Evolutionary conservation across 2,888 invertebrate species (phyloP).

Genomic region (Crioceris asparagi): DNA sequence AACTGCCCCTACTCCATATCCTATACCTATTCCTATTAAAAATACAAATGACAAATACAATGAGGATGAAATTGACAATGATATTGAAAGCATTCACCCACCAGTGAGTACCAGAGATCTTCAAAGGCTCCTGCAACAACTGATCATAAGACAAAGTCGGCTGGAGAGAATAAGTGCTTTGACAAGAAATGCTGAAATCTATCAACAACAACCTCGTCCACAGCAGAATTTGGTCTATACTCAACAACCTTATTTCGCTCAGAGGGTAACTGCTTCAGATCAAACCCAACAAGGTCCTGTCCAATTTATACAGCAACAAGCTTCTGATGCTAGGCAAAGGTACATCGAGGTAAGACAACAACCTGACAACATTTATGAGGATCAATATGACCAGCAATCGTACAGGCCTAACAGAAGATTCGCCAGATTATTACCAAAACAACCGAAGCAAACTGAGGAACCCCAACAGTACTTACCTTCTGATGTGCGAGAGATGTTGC

Average conservation of each 20-base stretch:
- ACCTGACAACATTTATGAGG: constrained; percentile 14
- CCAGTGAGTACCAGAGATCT: constrained; percentile 63
- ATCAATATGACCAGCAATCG: constrained; percentile 23
- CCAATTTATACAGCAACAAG: constrained; percentile 11
- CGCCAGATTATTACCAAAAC: constrained; percentile 25
- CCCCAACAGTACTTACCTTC: constrained; percentile 47
- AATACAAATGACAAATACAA: background rate
- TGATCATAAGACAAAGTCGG: constrained; percentile 52
- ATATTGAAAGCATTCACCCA: constrained; percentile 50
- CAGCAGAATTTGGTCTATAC: no score
- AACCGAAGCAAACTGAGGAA: constrained; percentile 21
- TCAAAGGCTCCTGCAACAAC: constrained; percentile 53
- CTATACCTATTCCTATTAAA: constrained; percentile 5
- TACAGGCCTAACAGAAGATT: constrained; percentile 31
- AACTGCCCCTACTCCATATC: constrained; percentile 19
- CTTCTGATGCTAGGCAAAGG: constrained; percentile 21
- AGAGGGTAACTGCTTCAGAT: no score
- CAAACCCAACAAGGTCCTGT: constrained; percentile 3
- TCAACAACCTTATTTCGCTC: no score
- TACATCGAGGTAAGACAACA: constrained; percentile 16
- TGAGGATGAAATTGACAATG: constrained; percentile 31
- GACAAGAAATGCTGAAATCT: constrained; percentile 26
- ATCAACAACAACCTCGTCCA: no score
- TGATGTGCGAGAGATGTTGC: constrained; percentile 58
- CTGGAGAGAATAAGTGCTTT: constrained; percentile 45